Base-by-base conservation (phyloP, 2,797 vertebrate genomes). In the Presbytis comata region DNA sequence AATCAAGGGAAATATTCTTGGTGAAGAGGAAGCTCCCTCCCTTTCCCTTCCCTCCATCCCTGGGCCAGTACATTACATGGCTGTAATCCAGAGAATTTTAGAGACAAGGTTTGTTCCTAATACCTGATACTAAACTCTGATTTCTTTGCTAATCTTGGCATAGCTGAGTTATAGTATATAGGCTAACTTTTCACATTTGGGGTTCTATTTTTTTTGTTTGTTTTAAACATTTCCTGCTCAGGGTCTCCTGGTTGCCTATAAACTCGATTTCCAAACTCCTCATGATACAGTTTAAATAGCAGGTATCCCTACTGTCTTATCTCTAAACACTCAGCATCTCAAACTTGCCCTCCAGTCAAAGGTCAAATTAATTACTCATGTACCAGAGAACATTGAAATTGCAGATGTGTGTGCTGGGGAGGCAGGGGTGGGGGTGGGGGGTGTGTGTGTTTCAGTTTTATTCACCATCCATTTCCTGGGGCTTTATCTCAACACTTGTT, bases 21-120 rank as follows among this genome's bases (percentile, higher is more conserved):
- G 33, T 24, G 76, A 33, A 82, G 41, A 83, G 5, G 64, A 36
- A 26, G 5, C 13, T 5, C 28, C 8, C 11, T 28, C 10, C 21
- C 39, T 10, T n/a, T 33, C 22, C 33, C 24, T 41, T 33, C 22
- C 2, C 14, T 7, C 11, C n/a, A 9, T 26, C 17, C 16, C 6
- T 28, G 16, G 13, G 5, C 13, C 9, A 41, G 6, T 0, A 4
- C 36, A 13, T 24, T 26, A 39, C 10, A 39, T 8, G 3, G 16
- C 19, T 48, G 24, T 36, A 64, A 57, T 28, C 19, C 41, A 72
- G 80, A 67, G 19, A 26, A 11, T 53, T 78, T 78, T 24, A 33
- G 9, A 14, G 13, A 53, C 22, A 55, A 11, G 59, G 1, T 67
- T 92, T 10, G 3, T 16, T 30, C 50, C 28, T 76, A 22, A 74